Percentiles rank a stretch among this genome's conserved stretches.
Evolutionary conservation across 2,888 invertebrate species (phyloP).

Genomic region (Endomychus coccineus): DNA sequence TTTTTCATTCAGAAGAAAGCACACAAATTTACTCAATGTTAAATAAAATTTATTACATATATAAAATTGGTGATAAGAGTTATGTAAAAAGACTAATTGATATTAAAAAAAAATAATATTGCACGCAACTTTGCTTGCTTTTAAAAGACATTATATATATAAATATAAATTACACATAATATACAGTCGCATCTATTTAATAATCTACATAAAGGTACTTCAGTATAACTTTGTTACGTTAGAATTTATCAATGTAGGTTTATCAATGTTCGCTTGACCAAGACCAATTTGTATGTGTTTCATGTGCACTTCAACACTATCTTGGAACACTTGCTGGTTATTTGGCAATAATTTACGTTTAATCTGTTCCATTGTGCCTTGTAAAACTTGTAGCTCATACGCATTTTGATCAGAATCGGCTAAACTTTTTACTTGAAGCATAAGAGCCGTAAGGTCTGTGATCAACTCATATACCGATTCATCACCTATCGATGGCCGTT

Average conservation of each 20-base stretch:
- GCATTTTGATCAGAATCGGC: constrained; percentile 79
- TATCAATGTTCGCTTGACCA: constrained; percentile 27
- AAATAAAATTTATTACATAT: too few species aligned
- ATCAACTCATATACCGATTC: constrained; percentile 68
- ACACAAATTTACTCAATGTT: too few species aligned
- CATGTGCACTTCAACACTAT: constrained; percentile 85
- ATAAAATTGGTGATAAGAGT: too few species aligned
- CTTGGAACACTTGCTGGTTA: constrained; percentile 75
- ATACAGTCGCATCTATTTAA: too few species aligned
- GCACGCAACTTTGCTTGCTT: too few species aligned
- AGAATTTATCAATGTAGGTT: too few species aligned
- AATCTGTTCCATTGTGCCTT: constrained; percentile 87
- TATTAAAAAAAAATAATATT: too few species aligned
- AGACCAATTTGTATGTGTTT: constrained; percentile 79
- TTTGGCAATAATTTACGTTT: constrained; percentile 67
- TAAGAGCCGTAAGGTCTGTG: constrained; percentile 79
- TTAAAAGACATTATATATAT: too few species aligned
- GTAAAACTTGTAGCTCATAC: constrained; percentile 82
- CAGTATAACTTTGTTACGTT: neutral
- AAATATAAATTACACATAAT: too few species aligned
- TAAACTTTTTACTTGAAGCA: constrained; percentile 78
- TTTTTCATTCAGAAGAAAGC: too few species aligned
- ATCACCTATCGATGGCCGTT: constrained; percentile 48
- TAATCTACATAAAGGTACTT: too few species aligned
- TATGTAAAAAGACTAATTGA: too few species aligned